These are phyloP conservation scores for Polydrusus cervinus DNA, from an alignment of 2,888 invertebrate genomes.

Conservation along the genomic window DNA sequence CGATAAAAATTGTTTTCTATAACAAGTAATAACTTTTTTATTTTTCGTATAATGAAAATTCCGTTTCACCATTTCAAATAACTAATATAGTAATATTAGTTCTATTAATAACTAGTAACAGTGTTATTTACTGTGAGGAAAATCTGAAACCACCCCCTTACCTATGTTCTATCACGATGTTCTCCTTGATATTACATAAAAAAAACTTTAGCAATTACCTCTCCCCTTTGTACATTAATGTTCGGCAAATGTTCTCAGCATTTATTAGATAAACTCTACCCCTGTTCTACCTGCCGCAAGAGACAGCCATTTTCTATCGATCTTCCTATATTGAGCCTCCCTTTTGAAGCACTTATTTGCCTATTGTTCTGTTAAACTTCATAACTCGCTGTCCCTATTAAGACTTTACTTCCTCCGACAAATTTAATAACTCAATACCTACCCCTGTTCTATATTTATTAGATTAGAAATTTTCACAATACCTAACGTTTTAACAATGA, in stretches of 20 bases:
- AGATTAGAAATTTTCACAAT: slow-evolving; percentile 16
- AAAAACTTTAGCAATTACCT: slow-evolving; percentile 26
- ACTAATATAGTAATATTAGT: no score
- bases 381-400: slow-evolving; percentile 29
- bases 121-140: neutral
- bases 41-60: no score
- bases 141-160: neutral
- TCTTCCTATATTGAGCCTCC: slow-evolving; percentile 26
- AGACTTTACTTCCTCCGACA: slow-evolving; percentile 17
- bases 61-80: no score
- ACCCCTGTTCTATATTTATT: slow-evolving; percentile 9
- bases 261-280: slow-evolving; percentile 32
- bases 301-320: slow-evolving; percentile 33
- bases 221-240: slow-evolving; percentile 27
- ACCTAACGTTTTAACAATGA: neutral
- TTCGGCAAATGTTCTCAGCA: slow-evolving; percentile 26
- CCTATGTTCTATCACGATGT: slow-evolving; percentile 19
- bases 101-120: neutral
- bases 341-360: slow-evolving; percentile 32
- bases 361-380: slow-evolving; percentile 29
- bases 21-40: no score
- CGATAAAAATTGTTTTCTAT: no score
- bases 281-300: slow-evolving; percentile 27
- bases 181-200: slow-evolving; percentile 17
- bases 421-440: slow-evolving; percentile 27